These are phyloP conservation scores for Drosophila obscura DNA, from an alignment of 1,140 invertebrate species.

Conservation along the genomic window DNA sequence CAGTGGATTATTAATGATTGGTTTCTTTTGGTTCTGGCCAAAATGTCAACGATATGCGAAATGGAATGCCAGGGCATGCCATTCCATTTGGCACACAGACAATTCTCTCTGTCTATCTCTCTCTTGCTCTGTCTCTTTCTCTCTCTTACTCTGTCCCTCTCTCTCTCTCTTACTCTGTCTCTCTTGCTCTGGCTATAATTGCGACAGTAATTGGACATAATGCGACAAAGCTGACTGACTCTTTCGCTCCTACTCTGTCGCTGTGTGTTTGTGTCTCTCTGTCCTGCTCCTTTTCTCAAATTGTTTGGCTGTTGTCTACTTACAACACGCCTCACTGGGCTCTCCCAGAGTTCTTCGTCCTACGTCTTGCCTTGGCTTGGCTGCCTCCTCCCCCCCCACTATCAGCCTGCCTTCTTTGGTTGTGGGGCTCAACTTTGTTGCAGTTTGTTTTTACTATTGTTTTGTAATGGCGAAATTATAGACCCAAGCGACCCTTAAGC, in stretches of 20 bases:
- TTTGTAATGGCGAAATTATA: conserved; percentile 82
- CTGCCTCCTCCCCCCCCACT: too few species aligned
- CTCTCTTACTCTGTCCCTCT: conserved; percentile 34
- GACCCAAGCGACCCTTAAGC: conserved; percentile 74
- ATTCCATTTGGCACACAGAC: conserved; percentile 46
- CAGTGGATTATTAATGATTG: conserved; percentile 50
- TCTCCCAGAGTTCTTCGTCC: too few species aligned
- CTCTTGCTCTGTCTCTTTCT: conserved; percentile 40
- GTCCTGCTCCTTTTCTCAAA: conserved; percentile 2
- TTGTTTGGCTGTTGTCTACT: conserved; percentile 41
- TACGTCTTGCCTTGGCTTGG: too few species aligned
- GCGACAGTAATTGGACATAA: conserved; percentile 84
- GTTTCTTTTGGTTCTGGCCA: conserved; percentile 9
- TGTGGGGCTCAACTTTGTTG: conserved; percentile 61
- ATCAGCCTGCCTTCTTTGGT: not conserved
- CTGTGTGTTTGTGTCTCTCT: not conserved
- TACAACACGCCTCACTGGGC: conserved; percentile 55
- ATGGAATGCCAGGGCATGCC: conserved; percentile 1
- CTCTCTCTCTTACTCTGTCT: conserved; percentile 57
- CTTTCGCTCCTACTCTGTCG: conserved; percentile 23
- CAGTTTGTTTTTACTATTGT: conserved; percentile 82
- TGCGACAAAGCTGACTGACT: conserved; percentile 73
- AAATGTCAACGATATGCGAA: conserved; percentile 51
- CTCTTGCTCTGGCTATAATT: conserved; percentile 78
- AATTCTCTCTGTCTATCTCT: not conserved